Conservation (phyloP, 1,140 invertebrate species). For the Meloidogyne chitwoodi region DNA sequence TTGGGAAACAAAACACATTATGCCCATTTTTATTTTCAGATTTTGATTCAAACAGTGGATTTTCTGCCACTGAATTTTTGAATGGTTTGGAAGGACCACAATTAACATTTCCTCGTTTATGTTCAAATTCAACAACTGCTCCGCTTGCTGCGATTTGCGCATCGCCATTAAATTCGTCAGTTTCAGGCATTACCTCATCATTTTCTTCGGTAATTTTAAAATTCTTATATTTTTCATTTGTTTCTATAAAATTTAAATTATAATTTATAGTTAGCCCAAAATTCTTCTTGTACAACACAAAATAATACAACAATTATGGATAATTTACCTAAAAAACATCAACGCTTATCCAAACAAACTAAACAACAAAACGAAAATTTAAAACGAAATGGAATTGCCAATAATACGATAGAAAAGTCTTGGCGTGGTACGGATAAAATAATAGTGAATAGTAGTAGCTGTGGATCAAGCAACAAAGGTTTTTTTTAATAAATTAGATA, state of each 20-base stretch:
- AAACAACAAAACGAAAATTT: neutral
- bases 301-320: neutral
- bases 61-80: neutral
- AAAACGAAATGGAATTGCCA: neutral
- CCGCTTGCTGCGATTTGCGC: constrained; percentile 13
- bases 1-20: no score
- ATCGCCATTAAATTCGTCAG: neutral
- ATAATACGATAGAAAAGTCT: neutral
- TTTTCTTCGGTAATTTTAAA: neutral
- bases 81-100: neutral
- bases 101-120: neutral
- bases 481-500: neutral
- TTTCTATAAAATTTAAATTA: no score
- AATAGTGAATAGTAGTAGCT: neutral
- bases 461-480: neutral
- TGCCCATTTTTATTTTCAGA: neutral
- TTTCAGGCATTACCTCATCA: neutral
- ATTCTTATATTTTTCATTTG: no score
- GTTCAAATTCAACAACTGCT: neutral
- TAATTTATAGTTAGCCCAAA: neutral
- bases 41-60: neutral
- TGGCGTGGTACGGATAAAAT: neutral
- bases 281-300: neutral
- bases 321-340: neutral
- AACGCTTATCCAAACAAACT: neutral